phyloP scores from a whole-genome alignment of 2,888 invertebrate genomes.

The Pomacea canaliculata region DNA sequence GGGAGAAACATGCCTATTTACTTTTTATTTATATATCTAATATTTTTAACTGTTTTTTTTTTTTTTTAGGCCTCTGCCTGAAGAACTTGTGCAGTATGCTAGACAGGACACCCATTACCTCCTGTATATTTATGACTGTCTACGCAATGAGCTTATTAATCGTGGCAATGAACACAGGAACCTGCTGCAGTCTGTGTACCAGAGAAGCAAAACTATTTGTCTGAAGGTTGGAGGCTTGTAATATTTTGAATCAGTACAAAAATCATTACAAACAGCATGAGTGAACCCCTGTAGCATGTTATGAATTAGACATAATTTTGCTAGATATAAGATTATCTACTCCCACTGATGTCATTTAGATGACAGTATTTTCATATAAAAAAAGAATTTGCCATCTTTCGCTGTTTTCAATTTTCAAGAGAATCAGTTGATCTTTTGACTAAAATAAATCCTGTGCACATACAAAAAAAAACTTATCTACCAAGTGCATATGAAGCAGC shows the following conservation, averaged over 20 bases:
- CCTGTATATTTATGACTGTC: constrained; percentile 85
- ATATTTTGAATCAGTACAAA: too few species aligned
- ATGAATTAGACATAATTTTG: not conserved
- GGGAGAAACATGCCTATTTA: too few species aligned
- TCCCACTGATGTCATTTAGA: too few species aligned
- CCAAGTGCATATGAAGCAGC: too few species aligned
- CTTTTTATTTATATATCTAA: not conserved
- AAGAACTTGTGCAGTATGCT: constrained; percentile 86
- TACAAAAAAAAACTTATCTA: too few species aligned
- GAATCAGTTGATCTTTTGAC: too few species aligned
- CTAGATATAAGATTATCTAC: not conserved
- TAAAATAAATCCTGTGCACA: too few species aligned
- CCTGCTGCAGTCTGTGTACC: constrained; percentile 79
- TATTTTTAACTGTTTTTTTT: not conserved
- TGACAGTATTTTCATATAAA: too few species aligned
- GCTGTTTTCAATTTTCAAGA: too few species aligned
- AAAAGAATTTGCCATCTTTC: too few species aligned
- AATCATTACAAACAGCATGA: too few species aligned
- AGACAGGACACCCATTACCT: constrained; percentile 95
- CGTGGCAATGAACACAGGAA: constrained; percentile 76
- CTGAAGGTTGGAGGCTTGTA: constrained; percentile 70
- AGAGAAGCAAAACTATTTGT: constrained; percentile 82
- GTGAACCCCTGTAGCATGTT: not conserved
- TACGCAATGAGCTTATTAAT: constrained; percentile 82
- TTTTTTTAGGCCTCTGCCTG: constrained; percentile 81